Conservation (phyloP, 2,113 vertebrate species). For the Erythrocercus mccallii region DNA sequence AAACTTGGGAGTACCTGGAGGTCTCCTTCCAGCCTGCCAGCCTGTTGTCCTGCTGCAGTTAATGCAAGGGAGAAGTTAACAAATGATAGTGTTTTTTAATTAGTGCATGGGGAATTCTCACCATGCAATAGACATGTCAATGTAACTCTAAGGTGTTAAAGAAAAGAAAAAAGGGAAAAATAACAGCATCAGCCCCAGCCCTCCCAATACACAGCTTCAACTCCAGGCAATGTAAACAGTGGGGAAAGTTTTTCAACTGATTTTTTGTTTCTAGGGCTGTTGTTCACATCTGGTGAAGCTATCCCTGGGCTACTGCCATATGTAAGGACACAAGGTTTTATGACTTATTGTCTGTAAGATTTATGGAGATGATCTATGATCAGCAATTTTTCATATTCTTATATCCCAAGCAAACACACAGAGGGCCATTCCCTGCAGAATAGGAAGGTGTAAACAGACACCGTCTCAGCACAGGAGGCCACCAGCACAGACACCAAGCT, state of each 20-base stretch:
- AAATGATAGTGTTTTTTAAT: constrained; percentile 53
- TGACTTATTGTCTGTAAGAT: constrained; percentile 84
- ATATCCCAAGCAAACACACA: constrained; percentile 45
- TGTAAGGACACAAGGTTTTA: constrained; percentile 84
- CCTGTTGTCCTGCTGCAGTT: not conserved
- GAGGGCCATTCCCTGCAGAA: not conserved
- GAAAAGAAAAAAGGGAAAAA: not conserved
- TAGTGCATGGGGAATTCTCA: not conserved
- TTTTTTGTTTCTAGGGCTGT: constrained; percentile 1
- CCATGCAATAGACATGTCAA: not conserved
- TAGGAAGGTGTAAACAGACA: not conserved
- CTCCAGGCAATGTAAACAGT: not conserved
- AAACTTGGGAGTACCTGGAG: not conserved
- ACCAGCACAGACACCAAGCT: not conserved
- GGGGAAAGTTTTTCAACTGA: constrained; percentile 31
- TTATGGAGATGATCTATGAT: constrained; percentile 86
- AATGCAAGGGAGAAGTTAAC: constrained; percentile 11
- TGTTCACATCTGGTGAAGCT: constrained; percentile 67
- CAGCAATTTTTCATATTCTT: constrained; percentile 85
- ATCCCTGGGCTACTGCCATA: constrained; percentile 69
- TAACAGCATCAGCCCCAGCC: not conserved
- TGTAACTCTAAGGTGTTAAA: not conserved
- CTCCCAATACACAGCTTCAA: not conserved
- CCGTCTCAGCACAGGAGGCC: not conserved
- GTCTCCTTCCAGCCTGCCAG: not conserved